Evolutionary conservation across 2,888 invertebrate genomes (phyloP).

Genomic region (Selenia dentaria): DNA sequence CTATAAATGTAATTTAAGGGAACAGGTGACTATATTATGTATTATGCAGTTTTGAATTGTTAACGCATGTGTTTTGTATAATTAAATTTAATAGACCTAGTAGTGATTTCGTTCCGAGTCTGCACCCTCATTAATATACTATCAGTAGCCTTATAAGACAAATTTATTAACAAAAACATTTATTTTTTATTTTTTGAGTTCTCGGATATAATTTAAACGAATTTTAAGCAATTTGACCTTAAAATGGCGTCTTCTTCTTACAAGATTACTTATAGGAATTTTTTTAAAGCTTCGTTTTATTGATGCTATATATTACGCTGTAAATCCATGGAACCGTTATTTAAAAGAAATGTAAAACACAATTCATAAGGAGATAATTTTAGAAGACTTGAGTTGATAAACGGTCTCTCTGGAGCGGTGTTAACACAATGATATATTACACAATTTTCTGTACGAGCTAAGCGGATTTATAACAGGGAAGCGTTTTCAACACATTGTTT

Average conservation of each 20-base stretch:
- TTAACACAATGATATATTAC: conserved; percentile 75
- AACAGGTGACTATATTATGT: conserved; percentile 26
- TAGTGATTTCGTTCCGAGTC: no score
- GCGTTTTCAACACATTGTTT: conserved; percentile 48
- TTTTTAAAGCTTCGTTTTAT: no score
- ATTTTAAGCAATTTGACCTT: no score
- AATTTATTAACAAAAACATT: no score
- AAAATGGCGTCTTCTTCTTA: no score
- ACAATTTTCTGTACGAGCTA: conserved; percentile 77
- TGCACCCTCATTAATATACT: background rate
- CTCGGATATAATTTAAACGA: no score
- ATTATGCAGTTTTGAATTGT: conserved; percentile 20
- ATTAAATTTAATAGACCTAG: background rate
- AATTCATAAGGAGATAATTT: conserved; percentile 52
- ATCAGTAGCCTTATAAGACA: no score
- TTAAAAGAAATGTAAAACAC: conserved; percentile 25
- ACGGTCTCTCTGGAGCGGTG: conserved; percentile 65
- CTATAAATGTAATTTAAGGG: conserved; percentile 49
- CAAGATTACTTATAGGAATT: no score
- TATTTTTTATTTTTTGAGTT: no score
- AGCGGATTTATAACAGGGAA: conserved; percentile 61
- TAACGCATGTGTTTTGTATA: conserved; percentile 8
- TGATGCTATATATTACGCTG: no score
- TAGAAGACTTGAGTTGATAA: conserved; percentile 72
- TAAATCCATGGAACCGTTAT: no score